Evolutionary conservation across 2,888 invertebrate genomes (phyloP), one percentile per base, ranked within the genome.

Genomic region (Lycaena phlaeas): DNA sequence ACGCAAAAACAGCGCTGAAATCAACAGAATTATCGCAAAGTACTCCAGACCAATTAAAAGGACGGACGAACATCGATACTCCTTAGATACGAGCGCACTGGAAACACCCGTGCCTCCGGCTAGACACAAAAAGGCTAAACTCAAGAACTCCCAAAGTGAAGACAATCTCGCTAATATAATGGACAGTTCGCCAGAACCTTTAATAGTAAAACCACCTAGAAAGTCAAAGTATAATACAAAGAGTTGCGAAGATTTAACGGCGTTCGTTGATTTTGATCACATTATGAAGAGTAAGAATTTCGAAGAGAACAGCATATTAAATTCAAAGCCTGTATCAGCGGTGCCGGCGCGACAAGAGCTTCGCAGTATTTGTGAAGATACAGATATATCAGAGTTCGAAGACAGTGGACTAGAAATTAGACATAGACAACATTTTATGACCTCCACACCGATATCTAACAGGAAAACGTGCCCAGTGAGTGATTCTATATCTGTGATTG

Each of bases 21-120:
- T 85, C 65, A 84, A 84, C 61, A 82, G 76, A 77, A 85, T 85
- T 69, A 78, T 84, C 72, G 72, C 82, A 65, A 85, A 85, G 68
- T 85, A 85, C 65, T 84, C 85, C 43, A 75, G 64, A 56, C 69
- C 76, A 50, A 70, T 64, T 56, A 73, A 68, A 65, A 70, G 75
- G 62, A 52, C 76, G 61, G 71, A 68, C 68, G 56, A 57, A 27
- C 51, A 43, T 14, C 74, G 74, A 52, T 65, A 66, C 55, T 46
- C 59, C 25, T 50, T 61, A 46, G 64, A 61, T 25, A 58, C 57
- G 47, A 47, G 60, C 25, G 63, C 65, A 42, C 52, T 56, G n/a
- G n/a, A n/a, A 49, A 64, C 68, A 37, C 81, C 81, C 18, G 56
- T 59, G 41, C 68, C 71, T 15, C 82, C 84, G 15, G 72, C 68